Evolutionary conservation across 2,113 vertebrate species (phyloP).

Genomic region (Pelobates fuscus): DNA sequence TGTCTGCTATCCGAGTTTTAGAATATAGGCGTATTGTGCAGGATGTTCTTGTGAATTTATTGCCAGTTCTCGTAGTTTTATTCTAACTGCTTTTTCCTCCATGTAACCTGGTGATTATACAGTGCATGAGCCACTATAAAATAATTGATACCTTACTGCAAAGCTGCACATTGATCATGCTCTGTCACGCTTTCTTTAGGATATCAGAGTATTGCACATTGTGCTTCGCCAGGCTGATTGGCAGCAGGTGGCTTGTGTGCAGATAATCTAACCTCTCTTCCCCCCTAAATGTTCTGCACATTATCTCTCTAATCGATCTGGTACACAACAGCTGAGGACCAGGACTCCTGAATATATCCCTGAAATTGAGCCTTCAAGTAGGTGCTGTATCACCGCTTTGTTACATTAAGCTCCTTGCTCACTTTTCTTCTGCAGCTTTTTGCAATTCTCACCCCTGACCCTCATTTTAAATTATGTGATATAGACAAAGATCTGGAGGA

Average conservation of each 20-base stretch:
- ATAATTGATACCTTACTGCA: no score
- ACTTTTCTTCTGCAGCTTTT: not conserved
- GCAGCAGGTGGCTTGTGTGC: constrained; percentile 37
- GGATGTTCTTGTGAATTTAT: no score
- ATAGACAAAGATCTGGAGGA: no score
- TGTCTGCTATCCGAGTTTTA: no score
- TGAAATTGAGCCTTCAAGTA: not conserved
- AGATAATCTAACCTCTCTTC: not conserved
- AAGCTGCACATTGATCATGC: not conserved
- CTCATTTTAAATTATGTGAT: not conserved
- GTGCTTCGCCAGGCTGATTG: constrained; percentile 15
- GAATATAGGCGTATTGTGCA: no score
- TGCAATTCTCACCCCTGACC: not conserved
- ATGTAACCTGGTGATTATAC: no score
- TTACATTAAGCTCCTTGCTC: not conserved
- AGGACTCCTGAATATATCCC: not conserved
- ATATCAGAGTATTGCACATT: constrained; percentile 1
- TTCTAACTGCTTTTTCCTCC: no score
- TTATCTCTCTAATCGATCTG: constrained; percentile 31
- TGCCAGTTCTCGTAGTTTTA: no score
- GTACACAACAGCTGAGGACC: constrained; percentile 29
- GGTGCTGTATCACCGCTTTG: not conserved
- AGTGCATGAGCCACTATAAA: no score
- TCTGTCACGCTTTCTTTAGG: constrained; percentile 7
- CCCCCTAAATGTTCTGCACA: constrained; percentile 23